Base-by-base conservation (phyloP, 2,113 vertebrate species). In the Clupea harengus region DNA sequence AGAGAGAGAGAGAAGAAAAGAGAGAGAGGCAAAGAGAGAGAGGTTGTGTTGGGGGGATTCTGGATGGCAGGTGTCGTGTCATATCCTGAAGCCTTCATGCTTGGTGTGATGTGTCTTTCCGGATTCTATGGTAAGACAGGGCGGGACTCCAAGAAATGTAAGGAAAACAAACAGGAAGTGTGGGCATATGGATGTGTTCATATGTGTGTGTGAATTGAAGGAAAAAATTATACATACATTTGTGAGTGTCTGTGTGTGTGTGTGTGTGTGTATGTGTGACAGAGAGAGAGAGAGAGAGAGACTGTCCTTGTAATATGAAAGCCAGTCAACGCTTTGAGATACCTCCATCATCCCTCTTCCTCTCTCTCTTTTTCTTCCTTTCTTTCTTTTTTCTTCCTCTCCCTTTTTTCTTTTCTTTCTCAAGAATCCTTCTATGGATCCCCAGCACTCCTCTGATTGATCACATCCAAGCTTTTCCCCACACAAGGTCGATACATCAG, bases 401-500 rank as follows among this genome's bases (percentile, higher is more conserved):
- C 83, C 80, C 39, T 39, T 39, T 39, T 39, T 39, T 39, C 39
- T 39, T 39, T 39, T 39, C 39, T 39, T 39, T 39, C 39, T 39
- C 39, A 39, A 39, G 28, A 75, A 83, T 86, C 44, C 52, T 52
- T 87, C 57, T 88, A 57, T 67, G 5, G 50, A 45, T 64, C 80
- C 28, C 39, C 50, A 87, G 57, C 67, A 57, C 22, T 72, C 49
- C 52, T 82, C n/a, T 91, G 90, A 94, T 90, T 92, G 91, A 93
- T 93, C 89, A 90, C 91, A 92, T 92, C 91, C 87, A 91, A 89
- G 88, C 89, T 89, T 88, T 80, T 91, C 86, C 84, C 72, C 64
- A 87, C 88, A 89, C 87, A 88, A 91, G 93, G 92, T 92, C 92
- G 90, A 91, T 93, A 91, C 92, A 94, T 94, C 92, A 93, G 85